Evolutionary conservation across 1,140 invertebrate species (phyloP), one percentile per base, ranked within the genome.

Genomic region (Ctenoplectra terminalis): DNA sequence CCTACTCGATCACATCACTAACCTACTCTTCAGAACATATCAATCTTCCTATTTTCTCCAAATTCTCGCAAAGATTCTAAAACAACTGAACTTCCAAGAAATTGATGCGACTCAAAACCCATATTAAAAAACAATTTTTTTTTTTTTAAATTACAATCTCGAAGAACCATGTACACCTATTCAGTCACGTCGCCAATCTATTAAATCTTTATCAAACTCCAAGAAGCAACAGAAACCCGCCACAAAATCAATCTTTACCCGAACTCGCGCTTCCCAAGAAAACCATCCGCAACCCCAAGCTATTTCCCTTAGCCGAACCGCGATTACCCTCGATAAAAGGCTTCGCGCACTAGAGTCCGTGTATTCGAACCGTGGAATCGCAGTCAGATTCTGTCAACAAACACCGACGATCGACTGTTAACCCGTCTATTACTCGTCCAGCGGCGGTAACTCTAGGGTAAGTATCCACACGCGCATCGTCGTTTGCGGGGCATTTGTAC

Each of bases 401-500:
- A 82, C 73, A 73, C 1, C 40, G 26, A 8, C 1, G 17, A 77
- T 37, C 54, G 8, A 5, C 67, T 61, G 70, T 82, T 78, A 86
- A 75, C 67, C 56, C 52, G 50, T 64, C 56, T 64, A 79, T 81
- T 78, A 66, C 43, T 52, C 34, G 54, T 75, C 63, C 82, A 29
- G n/a, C 37, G 31, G 40, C 11, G 26, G 29, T 58, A 77, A 77
- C 52, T 72, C 26, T 34, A 20, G 40, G 61, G 15, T 61, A 43
- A 67, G 43, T 61, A 46, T 72, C 52, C 71, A 56, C 64, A 48
- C 54, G 56, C 46, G 70, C 26, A 76, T 67, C 52, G 52, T n/a
- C 31, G 72, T 86, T 86, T 75, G 37, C 54, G 26, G 64, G 46
- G 58, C 71, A 64, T 71, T 70, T 76, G 46, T 81, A 81, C 56